A percentile compares a stretch with the other conserved stretches of the same genome.
These are phyloP conservation scores for Podarcis siculus DNA, from an alignment of 2,797 vertebrate species.

Conservation along the genomic window DNA sequence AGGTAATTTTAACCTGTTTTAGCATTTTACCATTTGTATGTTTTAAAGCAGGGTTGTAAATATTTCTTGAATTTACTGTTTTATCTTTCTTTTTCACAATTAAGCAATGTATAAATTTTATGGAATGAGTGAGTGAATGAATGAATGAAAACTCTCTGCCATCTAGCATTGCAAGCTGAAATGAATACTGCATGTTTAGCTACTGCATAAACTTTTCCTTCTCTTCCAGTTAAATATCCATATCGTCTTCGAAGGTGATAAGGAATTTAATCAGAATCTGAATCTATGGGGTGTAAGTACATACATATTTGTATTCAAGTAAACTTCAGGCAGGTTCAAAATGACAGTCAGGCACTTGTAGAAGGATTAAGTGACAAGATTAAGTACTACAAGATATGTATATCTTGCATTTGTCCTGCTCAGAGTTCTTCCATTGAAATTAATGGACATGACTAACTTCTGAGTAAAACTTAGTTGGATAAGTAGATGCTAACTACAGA, in stretches of 20 bases:
- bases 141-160: neutral
- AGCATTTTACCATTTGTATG: too few relatives aligned
- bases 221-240: slow-evolving; percentile 87
- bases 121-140: too few relatives aligned
- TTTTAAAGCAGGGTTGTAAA: too few relatives aligned
- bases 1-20: too few relatives aligned
- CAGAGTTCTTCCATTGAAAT: too few relatives aligned
- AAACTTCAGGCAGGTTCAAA: neutral
- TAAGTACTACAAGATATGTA: too few relatives aligned
- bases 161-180: neutral
- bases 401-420: too few relatives aligned
- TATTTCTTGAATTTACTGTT: too few relatives aligned
- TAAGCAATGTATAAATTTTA: too few relatives aligned
- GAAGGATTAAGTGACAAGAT: neutral
- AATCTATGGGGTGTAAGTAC: slow-evolving; percentile 97
- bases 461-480: too few relatives aligned
- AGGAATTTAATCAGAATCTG: slow-evolving; percentile 92
- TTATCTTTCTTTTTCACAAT: too few relatives aligned
- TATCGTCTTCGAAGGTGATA: slow-evolving; percentile 94
- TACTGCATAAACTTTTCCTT: slow-evolving; percentile 49
- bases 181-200: neutral
- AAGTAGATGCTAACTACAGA: neutral
- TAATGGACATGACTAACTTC: too few relatives aligned
- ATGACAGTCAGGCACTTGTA: neutral
- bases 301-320: neutral